Conservation (phyloP, 2,113 vertebrate genomes). For the Paramisgurnus dabryanus region DNA sequence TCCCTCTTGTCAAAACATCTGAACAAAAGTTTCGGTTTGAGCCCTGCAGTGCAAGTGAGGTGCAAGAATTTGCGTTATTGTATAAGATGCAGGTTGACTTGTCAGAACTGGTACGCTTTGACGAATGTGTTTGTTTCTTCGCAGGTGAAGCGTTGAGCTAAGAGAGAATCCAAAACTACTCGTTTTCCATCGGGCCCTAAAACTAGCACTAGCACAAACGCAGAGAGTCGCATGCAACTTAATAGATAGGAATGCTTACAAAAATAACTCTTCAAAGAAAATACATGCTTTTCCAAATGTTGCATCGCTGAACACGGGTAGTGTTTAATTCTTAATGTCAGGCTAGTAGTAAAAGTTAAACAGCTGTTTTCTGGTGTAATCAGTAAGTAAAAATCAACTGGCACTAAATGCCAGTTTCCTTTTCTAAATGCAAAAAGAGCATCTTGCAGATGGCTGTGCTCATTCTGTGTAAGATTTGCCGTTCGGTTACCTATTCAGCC, state of each 20-base stretch:
- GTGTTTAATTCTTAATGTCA: background rate
- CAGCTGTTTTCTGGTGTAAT: background rate
- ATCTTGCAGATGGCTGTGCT: background rate
- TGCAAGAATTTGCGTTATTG: constrained; percentile 48
- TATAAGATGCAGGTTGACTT: constrained; percentile 46
- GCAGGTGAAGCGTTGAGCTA: constrained; percentile 37
- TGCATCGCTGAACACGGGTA: background rate
- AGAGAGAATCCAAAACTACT: constrained; percentile 31
- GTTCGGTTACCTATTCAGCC: background rate
- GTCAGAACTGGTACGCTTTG: constrained; percentile 50
- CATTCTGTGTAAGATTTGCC: background rate
- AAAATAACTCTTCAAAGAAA: constrained; percentile 31
- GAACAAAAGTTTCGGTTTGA: constrained; percentile 51
- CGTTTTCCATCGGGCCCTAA: constrained; percentile 36
- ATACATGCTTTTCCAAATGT: background rate
- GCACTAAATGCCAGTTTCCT: background rate
- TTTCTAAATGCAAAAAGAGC: background rate
- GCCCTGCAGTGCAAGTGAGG: constrained; percentile 40
- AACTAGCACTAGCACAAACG: background rate
- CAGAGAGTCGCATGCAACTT: constrained; percentile 5
- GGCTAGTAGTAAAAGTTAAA: constrained; percentile 3
- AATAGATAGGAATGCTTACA: constrained; percentile 16
- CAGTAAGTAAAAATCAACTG: background rate
- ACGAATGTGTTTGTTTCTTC: constrained; percentile 41
- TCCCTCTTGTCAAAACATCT: constrained; percentile 39